phyloP scores from a whole-genome alignment of 2,113 vertebrate species.

The Rhegmatorhina hoffmannsi region DNA sequence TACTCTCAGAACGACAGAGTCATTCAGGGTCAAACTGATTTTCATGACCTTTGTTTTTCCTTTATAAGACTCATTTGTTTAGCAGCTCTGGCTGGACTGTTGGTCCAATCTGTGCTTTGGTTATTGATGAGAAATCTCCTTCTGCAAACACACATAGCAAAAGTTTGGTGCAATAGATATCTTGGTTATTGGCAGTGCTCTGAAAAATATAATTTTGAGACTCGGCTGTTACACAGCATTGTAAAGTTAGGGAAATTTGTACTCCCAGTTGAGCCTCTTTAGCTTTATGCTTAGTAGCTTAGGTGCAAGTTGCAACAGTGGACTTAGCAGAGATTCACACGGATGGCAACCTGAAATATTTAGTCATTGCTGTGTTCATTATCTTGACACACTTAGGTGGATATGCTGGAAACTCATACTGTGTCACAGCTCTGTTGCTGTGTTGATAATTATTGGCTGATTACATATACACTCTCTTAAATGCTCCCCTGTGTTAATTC shows the following conservation, averaged over 20 bases:
- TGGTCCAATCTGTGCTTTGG: not conserved
- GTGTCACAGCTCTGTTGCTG: not conserved
- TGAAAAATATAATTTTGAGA: not conserved
- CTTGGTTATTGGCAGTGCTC: not conserved
- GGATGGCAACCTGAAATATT: not conserved
- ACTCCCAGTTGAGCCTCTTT: not conserved
- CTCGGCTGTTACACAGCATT: not conserved
- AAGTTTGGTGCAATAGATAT: not conserved
- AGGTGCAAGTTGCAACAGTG: not conserved
- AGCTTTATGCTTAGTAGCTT: not conserved
- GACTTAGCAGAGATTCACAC: not conserved
- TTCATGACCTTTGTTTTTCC: not conserved
- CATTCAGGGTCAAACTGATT: not conserved
- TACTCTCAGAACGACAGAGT: not conserved
- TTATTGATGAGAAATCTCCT: not conserved
- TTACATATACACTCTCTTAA: constrained; percentile 13
- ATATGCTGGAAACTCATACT: not conserved
- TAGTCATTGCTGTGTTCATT: not conserved
- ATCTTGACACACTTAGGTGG: not conserved
- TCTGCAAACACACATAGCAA: not conserved
- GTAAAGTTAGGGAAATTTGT: not conserved
- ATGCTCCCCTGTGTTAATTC: constrained; percentile 14
- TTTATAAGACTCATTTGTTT: not conserved
- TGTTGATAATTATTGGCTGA: constrained; percentile 34
- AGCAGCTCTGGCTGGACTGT: not conserved